Evolutionary conservation across 2,113 vertebrate genomes (phyloP).

Genomic region (Lepus timidus): DNA sequence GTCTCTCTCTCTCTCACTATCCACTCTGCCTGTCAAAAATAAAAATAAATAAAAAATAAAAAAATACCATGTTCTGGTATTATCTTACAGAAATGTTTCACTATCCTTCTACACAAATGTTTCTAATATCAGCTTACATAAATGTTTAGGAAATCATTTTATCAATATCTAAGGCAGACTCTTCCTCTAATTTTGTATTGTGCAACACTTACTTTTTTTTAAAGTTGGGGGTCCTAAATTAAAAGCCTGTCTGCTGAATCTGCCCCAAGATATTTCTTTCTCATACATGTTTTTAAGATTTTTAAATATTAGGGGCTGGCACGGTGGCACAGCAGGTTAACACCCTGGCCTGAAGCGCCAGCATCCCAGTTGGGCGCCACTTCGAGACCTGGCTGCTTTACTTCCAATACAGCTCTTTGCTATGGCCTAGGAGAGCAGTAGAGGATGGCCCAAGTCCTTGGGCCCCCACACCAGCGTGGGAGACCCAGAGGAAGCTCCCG

Average conservation of each 20-base stretch:
- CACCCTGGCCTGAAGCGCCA: too few species aligned
- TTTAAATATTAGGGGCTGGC: neutral
- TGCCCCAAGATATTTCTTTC: neutral
- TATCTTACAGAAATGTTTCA: neutral
- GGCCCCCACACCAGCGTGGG: too few species aligned
- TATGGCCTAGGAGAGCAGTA: too few species aligned
- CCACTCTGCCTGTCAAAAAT: too few species aligned
- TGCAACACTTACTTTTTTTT: neutral
- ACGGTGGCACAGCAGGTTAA: too few species aligned
- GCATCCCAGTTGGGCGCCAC: too few species aligned
- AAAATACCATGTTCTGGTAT: slow-evolving; percentile 1
- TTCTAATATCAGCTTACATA: neutral
- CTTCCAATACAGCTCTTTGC: too few species aligned
- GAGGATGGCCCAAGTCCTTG: too few species aligned
- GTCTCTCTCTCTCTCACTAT: too few species aligned
- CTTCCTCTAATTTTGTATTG: slow-evolving; percentile 9
- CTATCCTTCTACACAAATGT: neutral
- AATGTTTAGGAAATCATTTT: neutral
- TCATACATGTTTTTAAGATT: neutral
- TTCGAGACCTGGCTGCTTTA: too few species aligned
- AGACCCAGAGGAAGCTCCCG: too few species aligned
- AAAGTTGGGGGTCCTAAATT: neutral
- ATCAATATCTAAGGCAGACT: slow-evolving; percentile 23
- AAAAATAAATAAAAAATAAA: too few species aligned
- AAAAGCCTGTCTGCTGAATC: slow-evolving; percentile 37